Conservation (phyloP, 2,888 invertebrate species). For the Scrobipalpa atriplicella region DNA sequence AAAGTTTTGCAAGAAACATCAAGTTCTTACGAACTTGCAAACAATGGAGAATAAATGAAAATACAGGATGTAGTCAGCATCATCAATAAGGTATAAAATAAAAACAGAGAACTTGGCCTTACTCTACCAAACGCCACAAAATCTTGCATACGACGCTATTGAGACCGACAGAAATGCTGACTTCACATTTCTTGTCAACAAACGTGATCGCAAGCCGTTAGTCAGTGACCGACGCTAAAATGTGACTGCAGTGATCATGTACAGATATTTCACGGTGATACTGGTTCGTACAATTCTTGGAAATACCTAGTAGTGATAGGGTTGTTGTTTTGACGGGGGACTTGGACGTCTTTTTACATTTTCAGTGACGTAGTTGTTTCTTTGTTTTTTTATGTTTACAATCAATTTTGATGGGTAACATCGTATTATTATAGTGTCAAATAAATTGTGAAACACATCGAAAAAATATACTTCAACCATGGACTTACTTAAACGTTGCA, state of each 20-base stretch:
- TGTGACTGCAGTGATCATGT: constrained; percentile 61
- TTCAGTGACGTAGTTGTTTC: not conserved
- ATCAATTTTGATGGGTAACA: too few species aligned
- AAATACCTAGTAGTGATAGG: not conserved
- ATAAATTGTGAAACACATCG: too few species aligned
- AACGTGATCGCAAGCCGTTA: constrained; percentile 54
- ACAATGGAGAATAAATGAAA: too few species aligned
- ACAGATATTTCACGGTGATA: constrained; percentile 58
- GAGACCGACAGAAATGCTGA: constrained; percentile 44
- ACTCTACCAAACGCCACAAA: constrained; percentile 34
- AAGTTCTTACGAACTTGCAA: too few species aligned
- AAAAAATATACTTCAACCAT: too few species aligned
- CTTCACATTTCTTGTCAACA: constrained; percentile 33
- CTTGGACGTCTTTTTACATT: not conserved
- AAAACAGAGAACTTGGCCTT: constrained; percentile 33
- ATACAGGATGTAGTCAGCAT: too few species aligned
- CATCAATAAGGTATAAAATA: too few species aligned
- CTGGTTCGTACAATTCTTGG: constrained; percentile 56
- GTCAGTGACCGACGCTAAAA: constrained; percentile 47
- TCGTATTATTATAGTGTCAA: too few species aligned
- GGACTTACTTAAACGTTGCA: too few species aligned
- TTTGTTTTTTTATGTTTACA: not conserved
- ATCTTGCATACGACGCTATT: constrained; percentile 38
- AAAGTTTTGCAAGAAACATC: too few species aligned
- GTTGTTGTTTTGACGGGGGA: not conserved